phyloP scores from a whole-genome alignment of 2,113 vertebrate species.

The Meles meles region DNA sequence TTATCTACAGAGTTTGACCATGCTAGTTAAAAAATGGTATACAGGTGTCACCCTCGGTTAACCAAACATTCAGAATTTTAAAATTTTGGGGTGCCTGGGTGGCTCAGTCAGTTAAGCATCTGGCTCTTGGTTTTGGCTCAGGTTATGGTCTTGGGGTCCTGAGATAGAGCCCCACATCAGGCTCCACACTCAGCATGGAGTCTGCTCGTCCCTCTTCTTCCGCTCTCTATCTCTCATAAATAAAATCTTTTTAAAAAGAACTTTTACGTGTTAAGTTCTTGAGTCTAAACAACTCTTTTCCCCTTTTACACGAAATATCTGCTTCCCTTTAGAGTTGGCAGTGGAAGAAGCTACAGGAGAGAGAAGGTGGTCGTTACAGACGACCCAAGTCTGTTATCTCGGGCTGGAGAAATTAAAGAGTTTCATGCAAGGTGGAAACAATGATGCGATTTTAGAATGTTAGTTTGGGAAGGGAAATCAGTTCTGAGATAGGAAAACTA shows the following conservation, averaged over 20 bases:
- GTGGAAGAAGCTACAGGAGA: neutral
- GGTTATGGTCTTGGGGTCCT: neutral
- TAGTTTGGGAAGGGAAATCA: neutral
- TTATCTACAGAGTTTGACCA: neutral
- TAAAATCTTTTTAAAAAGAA: neutral
- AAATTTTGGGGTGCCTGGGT: neutral
- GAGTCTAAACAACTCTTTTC: neutral
- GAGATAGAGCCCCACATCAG: neutral
- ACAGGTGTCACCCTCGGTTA: neutral
- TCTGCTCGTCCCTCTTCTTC: neutral
- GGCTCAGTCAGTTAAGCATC: neutral
- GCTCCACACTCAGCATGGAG: neutral
- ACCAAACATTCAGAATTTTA: neutral
- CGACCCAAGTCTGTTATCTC: neutral
- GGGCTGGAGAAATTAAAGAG: neutral
- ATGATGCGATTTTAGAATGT: neutral
- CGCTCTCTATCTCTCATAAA: neutral
- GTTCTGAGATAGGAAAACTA: neutral
- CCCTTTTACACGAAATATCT: neutral
- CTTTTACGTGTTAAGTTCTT: neutral
- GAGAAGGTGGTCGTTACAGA: neutral
- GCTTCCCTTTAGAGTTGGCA: neutral
- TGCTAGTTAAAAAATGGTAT: neutral
- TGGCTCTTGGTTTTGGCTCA: neutral
- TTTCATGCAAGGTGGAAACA: neutral